Percentiles rank a stretch among this genome's conserved stretches.
Evolutionary conservation across 2,797 vertebrate genomes (phyloP).

Genomic region (Lepus oiostolus): DNA sequence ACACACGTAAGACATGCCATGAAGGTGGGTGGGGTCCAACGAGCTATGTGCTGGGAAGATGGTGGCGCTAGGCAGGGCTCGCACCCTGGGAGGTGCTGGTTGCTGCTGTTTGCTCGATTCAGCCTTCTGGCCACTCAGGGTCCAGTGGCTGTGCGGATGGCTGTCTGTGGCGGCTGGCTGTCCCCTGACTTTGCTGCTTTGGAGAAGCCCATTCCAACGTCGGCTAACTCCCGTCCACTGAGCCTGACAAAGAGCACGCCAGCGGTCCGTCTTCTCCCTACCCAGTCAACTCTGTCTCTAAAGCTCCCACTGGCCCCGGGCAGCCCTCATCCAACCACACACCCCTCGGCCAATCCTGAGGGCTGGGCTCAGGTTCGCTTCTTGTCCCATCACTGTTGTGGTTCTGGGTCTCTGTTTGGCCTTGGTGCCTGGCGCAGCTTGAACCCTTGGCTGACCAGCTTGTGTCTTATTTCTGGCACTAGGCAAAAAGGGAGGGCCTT

Average conservation of each 20-base stretch:
- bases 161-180: neutral
- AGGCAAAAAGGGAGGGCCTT: neutral
- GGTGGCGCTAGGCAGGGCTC: neutral
- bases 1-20: neutral
- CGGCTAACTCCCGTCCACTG: neutral
- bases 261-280: neutral
- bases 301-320: neutral
- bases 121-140: neutral
- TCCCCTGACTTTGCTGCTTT: neutral
- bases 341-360: neutral
- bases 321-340: neutral
- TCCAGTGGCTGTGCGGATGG: neutral
- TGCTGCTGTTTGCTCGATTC: too few species aligned
- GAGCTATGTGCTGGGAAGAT: neutral
- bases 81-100: neutral
- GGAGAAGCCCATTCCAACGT: neutral
- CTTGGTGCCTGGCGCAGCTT: neutral
- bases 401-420: neutral
- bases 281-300: neutral
- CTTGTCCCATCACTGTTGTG: fast-evolving
- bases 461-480: neutral
- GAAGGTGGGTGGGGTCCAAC: neutral
- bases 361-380: neutral
- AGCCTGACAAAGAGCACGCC: neutral
- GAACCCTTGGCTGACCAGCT: neutral